Evolutionary conservation across 2,888 invertebrate species (phyloP), one percentile per base, ranked within the genome.

Genomic region (Nomada hirtipes): DNA sequence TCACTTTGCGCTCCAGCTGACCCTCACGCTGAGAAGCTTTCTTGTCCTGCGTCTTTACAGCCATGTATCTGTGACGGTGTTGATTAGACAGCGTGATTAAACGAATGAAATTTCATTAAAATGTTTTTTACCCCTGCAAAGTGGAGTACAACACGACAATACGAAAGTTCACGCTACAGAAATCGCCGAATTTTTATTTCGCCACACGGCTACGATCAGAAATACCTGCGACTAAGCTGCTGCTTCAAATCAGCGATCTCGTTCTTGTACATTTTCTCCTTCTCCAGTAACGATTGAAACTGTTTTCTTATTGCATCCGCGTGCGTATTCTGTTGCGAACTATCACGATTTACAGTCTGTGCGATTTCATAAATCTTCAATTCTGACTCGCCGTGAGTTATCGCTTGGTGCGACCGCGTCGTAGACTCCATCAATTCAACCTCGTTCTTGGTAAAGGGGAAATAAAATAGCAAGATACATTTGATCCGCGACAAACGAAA

Each of bases 221-320:
- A 59, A 52, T 86, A 91, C 89, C 90, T 89, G 44, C 91, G 90
- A 68, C 94, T 94, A 2, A 95, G 90, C 74, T 94, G 94, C 20
- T 94, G 91, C 9, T 95, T 94, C 52, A 95, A 88, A 47, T 95
- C 95, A 76, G 94, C 92, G 47, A 95, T 95, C 79, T 95, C 95
- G 1, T 94, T 93, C 82, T 95, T 95, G 59, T 94, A 94, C 55
- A 94, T 94, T 73, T 93, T 95, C 67, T 92, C 92, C 23, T 92
- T 91, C 26, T 93, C 92, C 69, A 86, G 72, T 9, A 89, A 80
- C 23, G 91, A 86, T 20, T 92, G 91, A 57, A 92, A 71, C 71
- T 93, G 93, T 57, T 89, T 90, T n/a, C 91, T 89, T 15, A 91
- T 64, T 63, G 83, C 73, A 26, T 92, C 91, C 18, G 90, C 65